Evolutionary conservation across 1,140 invertebrate species (phyloP).

Genomic region (Pygmarrhopalites habei): DNA sequence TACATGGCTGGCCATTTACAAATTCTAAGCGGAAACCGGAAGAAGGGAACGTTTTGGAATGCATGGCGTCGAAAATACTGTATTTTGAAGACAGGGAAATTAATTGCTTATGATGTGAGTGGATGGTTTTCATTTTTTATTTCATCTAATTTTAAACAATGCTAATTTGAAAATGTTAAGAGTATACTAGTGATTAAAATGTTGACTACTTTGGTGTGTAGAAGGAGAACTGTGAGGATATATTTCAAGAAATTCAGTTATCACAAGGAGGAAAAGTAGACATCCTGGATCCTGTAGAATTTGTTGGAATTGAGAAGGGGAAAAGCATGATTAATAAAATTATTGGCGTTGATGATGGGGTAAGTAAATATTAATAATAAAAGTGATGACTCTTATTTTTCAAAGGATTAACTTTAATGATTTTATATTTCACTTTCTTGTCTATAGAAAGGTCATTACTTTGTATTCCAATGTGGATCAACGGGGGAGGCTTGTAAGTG

Average conservation of each 20-base stretch:
- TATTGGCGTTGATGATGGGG: constrained; percentile 43
- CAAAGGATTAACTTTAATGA: not conserved
- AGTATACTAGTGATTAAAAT: constrained; percentile 4
- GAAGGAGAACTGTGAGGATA: constrained; percentile 47
- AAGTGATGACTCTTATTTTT: not conserved
- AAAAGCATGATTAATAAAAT: constrained; percentile 37
- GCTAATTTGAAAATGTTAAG: not conserved
- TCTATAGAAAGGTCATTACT: constrained; percentile 50
- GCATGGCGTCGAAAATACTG: constrained; percentile 54
- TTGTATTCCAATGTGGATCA: constrained; percentile 49
- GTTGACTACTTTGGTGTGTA: constrained; percentile 38
- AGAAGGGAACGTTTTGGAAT: constrained; percentile 50
- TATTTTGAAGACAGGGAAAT: constrained; percentile 48
- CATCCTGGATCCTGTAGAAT: constrained; percentile 48
- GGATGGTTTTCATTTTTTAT: not conserved
- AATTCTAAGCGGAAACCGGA: constrained; percentile 36
- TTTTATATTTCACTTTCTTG: no score
- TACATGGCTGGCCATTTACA: constrained; percentile 28
- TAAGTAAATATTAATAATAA: constrained; percentile 34
- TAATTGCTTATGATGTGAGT: constrained; percentile 50
- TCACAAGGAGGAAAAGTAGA: constrained; percentile 51
- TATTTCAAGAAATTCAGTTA: constrained; percentile 47
- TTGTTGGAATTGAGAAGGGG: constrained; percentile 50
- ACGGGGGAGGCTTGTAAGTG: constrained; percentile 50
- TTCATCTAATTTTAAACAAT: constrained; percentile 1